Conservation (phyloP, 2,797 vertebrate species). For the Microhierax caerulescens region DNA sequence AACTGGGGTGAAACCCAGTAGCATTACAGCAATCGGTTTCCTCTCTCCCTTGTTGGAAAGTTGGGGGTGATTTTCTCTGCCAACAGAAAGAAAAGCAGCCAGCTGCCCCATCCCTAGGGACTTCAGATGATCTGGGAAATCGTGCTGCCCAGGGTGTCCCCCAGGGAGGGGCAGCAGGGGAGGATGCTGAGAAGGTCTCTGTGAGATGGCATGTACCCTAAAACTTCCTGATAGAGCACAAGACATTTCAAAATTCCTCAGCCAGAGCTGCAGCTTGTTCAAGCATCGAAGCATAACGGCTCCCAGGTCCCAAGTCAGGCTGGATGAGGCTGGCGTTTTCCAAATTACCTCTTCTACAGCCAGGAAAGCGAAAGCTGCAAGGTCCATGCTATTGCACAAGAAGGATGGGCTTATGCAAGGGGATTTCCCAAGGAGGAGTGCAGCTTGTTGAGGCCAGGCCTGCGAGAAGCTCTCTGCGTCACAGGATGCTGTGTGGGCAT, state of each 20-base stretch:
- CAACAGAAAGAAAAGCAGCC: background rate
- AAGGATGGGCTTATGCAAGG: accelerated
- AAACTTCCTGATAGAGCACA: background rate
- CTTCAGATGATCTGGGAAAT: background rate
- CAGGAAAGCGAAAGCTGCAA: accelerated
- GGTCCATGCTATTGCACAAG: background rate
- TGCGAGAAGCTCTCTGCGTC: background rate
- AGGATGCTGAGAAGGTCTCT: background rate
- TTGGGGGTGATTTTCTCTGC: background rate
- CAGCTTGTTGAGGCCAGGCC: background rate
- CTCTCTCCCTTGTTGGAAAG: background rate
- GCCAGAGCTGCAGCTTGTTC: background rate
- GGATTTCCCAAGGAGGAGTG: background rate
- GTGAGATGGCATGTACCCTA: accelerated
- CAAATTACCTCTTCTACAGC: background rate
- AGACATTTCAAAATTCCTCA: background rate
- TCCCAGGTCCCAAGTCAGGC: background rate
- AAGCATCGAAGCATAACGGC: background rate
- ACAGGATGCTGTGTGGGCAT: background rate
- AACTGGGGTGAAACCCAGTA: background rate
- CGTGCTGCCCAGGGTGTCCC: background rate
- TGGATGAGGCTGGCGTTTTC: background rate
- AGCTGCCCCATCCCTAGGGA: background rate
- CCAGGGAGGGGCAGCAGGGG: accelerated
- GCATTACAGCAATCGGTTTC: background rate